Conservation (phyloP, 2,888 invertebrate genomes). For the Helleia helle region DNA sequence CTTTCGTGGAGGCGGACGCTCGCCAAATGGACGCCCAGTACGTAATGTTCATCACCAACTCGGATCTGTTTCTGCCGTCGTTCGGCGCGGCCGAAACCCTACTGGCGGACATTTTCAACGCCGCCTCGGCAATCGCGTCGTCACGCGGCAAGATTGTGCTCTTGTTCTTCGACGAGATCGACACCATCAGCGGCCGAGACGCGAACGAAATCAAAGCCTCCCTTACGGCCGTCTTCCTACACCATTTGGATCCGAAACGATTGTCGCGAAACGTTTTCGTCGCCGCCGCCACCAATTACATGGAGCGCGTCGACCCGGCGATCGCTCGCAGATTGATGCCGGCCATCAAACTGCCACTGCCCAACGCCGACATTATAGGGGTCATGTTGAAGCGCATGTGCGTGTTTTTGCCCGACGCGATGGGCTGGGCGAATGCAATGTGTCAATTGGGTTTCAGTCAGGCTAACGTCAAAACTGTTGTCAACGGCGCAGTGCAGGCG, state of each 20-base stretch:
- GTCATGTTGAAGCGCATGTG: slow-evolving; percentile 3
- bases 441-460: slow-evolving; percentile 1
- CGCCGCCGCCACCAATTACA: slow-evolving; percentile 3
- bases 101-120: not conserved
- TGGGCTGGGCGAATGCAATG: slow-evolving; percentile 2
- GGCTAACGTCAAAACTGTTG: slow-evolving; percentile 5
- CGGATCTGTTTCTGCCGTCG: slow-evolving; percentile 1
- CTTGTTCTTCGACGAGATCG: slow-evolving; percentile 1
- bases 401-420: not conserved
- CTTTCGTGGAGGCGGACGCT: slow-evolving; percentile 1
- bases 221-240: slow-evolving; percentile 2
- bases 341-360: slow-evolving; percentile 5
- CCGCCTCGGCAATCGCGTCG: not conserved
- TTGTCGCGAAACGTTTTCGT: slow-evolving; percentile 3
- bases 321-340: slow-evolving; percentile 2
- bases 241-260: slow-evolving; percentile 7
- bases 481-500: not conserved
- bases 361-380: slow-evolving; percentile 3
- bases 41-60: not conserved
- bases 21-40: not conserved
- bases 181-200: too few species aligned
- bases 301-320: slow-evolving; percentile 4
- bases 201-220: too few species aligned
- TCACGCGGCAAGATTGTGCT: not conserved
- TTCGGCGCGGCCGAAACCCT: slow-evolving; percentile 1